Evolutionary conservation across 35 echinoderm and acorn worm species (phyloP).

Genomic region (Eucidaris tribuloides): DNA sequence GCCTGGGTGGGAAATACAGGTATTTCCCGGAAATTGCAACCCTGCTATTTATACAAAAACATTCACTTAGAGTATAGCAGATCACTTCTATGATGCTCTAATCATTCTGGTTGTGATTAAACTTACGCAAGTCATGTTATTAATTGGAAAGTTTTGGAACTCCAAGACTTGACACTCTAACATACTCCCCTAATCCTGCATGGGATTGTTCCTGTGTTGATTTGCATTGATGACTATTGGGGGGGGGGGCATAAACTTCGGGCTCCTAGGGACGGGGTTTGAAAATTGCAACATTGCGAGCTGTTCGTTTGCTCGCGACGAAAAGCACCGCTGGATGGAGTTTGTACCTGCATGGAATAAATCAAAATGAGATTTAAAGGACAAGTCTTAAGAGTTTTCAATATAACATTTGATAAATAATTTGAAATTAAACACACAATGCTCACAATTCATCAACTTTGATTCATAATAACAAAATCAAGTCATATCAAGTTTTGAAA

Average conservation of each 20-base stretch:
- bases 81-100: too few species aligned
- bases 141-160: slow-evolving; percentile 59
- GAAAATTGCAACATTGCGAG: slow-evolving; percentile 52
- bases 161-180: slow-evolving; percentile 66
- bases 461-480: too few species aligned
- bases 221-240: slow-evolving; percentile 70
- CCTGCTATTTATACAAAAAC: too few species aligned
- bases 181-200: slow-evolving; percentile 58
- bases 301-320: slow-evolving; percentile 31
- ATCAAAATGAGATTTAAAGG: background rate
- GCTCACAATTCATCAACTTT: too few species aligned
- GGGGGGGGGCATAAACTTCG: slow-evolving; percentile 68
- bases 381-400: background rate
- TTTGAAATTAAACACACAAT: too few species aligned
- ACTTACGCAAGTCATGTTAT: slow-evolving; percentile 78
- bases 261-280: slow-evolving; percentile 45
- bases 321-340: slow-evolving; percentile 76
- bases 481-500: too few species aligned
- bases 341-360: slow-evolving; percentile 24
- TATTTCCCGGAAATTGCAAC: too few species aligned
- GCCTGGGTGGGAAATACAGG: too few species aligned
- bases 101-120: too few species aligned
- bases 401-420: background rate
- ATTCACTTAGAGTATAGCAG: too few species aligned
- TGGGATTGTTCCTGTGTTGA: slow-evolving; percentile 55